phyloP scores from a whole-genome alignment of 2,797 vertebrate genomes.

The Thunnus albacares region DNA sequence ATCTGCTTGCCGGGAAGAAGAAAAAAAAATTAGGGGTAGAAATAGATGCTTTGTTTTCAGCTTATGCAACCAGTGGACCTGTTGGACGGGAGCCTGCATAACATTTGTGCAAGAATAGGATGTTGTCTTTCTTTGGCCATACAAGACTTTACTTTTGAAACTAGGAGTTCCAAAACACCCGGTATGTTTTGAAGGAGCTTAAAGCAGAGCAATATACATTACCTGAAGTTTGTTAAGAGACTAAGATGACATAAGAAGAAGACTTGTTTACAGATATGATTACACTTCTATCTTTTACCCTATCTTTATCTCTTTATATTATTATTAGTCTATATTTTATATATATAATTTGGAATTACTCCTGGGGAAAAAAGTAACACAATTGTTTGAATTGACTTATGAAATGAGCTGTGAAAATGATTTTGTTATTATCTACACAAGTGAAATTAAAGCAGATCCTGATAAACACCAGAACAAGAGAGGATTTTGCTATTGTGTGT shows the following conservation, averaged over 20 bases:
- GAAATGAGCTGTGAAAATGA: neutral
- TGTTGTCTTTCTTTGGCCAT: conserved; percentile 72
- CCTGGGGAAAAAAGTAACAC: too few relatives aligned
- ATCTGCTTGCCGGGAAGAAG: conserved; percentile 66
- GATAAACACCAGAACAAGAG: conserved; percentile 27
- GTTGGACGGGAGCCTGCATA: conserved; percentile 80
- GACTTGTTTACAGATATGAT: neutral
- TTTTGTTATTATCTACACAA: neutral
- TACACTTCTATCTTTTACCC: neutral
- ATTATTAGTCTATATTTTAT: neutral
- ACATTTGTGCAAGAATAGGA: conserved; percentile 79
- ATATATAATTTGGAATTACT: neutral
- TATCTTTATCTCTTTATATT: neutral
- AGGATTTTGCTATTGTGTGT: neutral
- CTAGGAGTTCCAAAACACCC: conserved; percentile 45
- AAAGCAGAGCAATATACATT: neutral
- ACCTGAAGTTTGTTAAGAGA: conserved; percentile 7
- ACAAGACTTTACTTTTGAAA: conserved; percentile 59
- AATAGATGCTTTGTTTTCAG: conserved; percentile 81
- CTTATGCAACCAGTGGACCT: conserved; percentile 81
- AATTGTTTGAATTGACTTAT: neutral
- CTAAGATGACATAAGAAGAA: neutral
- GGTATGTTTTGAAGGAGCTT: conserved; percentile 15
- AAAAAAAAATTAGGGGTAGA: conserved; percentile 56
- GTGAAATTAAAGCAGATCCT: conserved; percentile 11